Base-by-base conservation (phyloP, 1,140 invertebrate species). In the Drosophila jambulina region DNA sequence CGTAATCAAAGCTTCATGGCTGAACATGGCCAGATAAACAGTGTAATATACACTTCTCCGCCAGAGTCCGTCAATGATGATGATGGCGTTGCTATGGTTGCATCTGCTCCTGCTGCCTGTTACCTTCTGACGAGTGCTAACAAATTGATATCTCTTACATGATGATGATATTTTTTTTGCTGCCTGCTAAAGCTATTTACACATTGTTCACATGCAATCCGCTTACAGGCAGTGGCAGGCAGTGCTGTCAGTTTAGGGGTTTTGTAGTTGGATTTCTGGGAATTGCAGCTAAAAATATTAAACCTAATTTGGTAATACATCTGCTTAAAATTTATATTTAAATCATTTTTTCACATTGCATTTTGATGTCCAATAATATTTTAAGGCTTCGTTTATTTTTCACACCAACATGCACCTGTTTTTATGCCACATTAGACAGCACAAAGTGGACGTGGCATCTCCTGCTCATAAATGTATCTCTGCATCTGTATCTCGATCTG, bases 61-160 rank as follows among this genome's bases (percentile, higher is more conserved):
- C 34, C 43, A 32, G 54, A 34, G 32, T 58, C 34, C 12, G 57
- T 51, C 23, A 61, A 17, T 56, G 56, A 17, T 58, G 71, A 51
- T 15, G 49, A 51, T 51, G 49, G 51, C 27, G n/a, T 45, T 56
- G 53, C 25, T 56, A 38, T 56, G 53, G 46, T 13, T 56, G 53
- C 34, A 40, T 36, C 38, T 70, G 72, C 54, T 62, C 19, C 19
- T 36, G 13, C 19, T 23, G 8, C 53, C 51, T 17, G 7, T 15
- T 17, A 9, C 7, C 51, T 36, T 10, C 51, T 36, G 51, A 10
- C 21, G 65, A 46, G 49, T 64, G 69, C 69, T 75, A 70, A 83
- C 80, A 83, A 83, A 65, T 83, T 83, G 80, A 83, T 80, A 83
- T 76, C 80, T 76, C 75, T 54, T 71, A 71, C 71, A 76, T 76